Conservation (phyloP, 2,113 vertebrate genomes). For the Vidua chalybeata region DNA sequence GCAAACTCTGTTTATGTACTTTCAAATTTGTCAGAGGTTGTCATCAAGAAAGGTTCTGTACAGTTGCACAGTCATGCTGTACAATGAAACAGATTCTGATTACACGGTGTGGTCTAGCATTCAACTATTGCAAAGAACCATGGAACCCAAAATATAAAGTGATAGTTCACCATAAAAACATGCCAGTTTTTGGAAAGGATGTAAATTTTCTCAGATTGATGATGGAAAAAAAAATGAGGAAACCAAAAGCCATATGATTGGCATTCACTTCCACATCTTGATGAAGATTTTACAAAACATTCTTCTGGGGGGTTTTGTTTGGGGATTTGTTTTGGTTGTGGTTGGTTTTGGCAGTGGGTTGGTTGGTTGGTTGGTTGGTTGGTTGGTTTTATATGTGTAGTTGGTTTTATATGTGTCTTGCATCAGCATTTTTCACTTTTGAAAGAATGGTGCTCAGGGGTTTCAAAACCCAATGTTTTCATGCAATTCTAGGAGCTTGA, state of each 20-base stretch:
- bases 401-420: background rate
- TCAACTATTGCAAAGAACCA: background rate
- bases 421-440: background rate
- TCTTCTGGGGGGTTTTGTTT: background rate
- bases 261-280: background rate
- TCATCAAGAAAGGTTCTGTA: background rate
- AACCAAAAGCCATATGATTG: background rate
- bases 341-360: background rate
- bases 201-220: background rate
- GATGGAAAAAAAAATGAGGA: background rate
- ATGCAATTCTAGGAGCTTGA: background rate
- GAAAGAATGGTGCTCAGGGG: background rate
- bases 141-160: background rate
- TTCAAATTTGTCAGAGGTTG: background rate
- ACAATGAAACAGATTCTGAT: background rate
- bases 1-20: background rate
- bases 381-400: background rate
- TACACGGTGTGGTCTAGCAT: background rate
- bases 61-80: background rate
- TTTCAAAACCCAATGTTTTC: background rate
- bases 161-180: background rate
- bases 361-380: background rate
- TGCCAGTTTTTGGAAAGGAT: background rate
- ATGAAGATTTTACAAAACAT: background rate
- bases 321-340: background rate